Evolutionary conservation across 2,888 invertebrate genomes (phyloP).

Genomic region (Ophion slaviceki): DNA sequence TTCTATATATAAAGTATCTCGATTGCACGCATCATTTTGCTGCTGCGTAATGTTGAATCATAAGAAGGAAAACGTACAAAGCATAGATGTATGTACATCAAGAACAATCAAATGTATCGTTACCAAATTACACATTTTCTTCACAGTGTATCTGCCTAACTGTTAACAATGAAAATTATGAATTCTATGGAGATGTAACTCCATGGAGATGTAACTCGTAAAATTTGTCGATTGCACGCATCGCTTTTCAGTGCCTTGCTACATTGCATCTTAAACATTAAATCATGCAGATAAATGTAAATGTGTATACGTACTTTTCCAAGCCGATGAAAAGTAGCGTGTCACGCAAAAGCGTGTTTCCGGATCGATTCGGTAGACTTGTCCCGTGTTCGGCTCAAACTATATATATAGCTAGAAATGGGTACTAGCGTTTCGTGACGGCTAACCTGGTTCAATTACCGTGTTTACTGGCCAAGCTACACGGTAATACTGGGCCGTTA

Average conservation of each 20-base stretch:
- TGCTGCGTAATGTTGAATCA: too few relatives aligned
- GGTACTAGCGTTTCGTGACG: slow-evolving; percentile 67
- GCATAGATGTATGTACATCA: too few relatives aligned
- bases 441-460: slow-evolving; percentile 70
- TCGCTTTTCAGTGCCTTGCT: neutral
- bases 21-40: too few relatives aligned
- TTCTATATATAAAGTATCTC: too few relatives aligned
- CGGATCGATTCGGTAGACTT: slow-evolving; percentile 69
- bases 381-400: slow-evolving; percentile 31
- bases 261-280: neutral
- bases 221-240: neutral
- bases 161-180: too few relatives aligned
- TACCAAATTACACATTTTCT: too few relatives aligned
- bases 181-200: too few relatives aligned
- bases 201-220: too few relatives aligned
- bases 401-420: slow-evolving; percentile 35
- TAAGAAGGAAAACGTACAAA: too few relatives aligned
- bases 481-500: slow-evolving; percentile 66
- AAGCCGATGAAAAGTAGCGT: slow-evolving; percentile 56
- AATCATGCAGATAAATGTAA: slow-evolving; percentile 11
- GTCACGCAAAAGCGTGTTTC: slow-evolving; percentile 66
- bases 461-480: slow-evolving; percentile 68
- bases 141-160: too few relatives aligned
- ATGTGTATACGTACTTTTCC: neutral
- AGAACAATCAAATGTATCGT: too few relatives aligned